Base-by-base conservation (phyloP, 2,888 invertebrate genomes). In the Pachymerium ferrugineum region DNA sequence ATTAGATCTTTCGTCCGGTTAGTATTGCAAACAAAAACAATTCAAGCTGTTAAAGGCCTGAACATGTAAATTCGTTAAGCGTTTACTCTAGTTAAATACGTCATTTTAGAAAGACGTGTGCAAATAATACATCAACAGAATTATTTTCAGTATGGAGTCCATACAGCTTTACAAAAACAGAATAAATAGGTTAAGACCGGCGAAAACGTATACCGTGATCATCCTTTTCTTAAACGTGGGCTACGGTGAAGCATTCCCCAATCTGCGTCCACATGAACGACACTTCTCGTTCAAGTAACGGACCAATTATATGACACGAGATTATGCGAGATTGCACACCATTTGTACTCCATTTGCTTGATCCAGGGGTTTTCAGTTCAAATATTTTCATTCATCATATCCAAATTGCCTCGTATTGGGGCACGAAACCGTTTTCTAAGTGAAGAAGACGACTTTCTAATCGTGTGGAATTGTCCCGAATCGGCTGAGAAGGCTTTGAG, bases 281-380 rank as follows among this genome's bases (percentile, higher is more conserved):
- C 72, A 72, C 29, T 47, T 72, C 72, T 72, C 72, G 72, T 72
- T 72, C 54, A 47, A 72, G 72, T 54, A 72, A 54, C 72, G 72
- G 72, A 72, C 72, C 54, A 72, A 72, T 72, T 72, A 72, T 54
- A 72, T 72, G 72, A 72, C 72, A 72, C 72, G 72, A 72, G 72
- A 72, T 72, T 72, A 72, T 72, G 72, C 72, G 72, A 72, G 72
- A 72, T 72, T 72, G 72, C 72, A 72, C 72, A 72, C 72, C 54
- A 72, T 72, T 72, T 72, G 72, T 72, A 72, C 72, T 72, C 72
- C 72, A 72, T 72, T 72, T 72, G 72, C 72, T 72, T 33, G 54
- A 72, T 72, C 72, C 72, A 30, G 47, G 71, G 35, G 72, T 54
- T 72, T 72, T 72, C 72, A 72, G 54, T 54, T 72, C 72, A 72